Percentiles rank a stretch among this genome's conserved stretches.
Evolutionary conservation across 2,888 invertebrate species (phyloP).

Genomic region (Coleophora flavipennella): DNA sequence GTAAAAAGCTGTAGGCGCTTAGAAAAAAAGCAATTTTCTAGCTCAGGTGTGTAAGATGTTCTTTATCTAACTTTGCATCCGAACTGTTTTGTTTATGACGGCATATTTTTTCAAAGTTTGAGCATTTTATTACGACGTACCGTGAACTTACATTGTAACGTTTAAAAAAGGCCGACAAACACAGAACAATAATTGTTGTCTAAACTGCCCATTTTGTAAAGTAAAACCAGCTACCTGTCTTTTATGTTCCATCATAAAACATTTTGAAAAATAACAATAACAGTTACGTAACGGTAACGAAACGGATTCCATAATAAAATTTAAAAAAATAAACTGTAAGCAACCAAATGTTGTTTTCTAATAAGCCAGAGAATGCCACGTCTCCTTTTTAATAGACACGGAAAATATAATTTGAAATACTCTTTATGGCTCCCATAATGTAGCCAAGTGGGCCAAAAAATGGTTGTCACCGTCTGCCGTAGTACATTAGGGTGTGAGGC

Average conservation of each 20-base stretch:
- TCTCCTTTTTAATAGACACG: constrained; percentile 67
- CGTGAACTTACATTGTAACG: constrained; percentile 46
- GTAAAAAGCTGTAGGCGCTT: constrained; percentile 69
- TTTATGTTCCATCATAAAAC: constrained; percentile 19
- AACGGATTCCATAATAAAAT: constrained; percentile 15
- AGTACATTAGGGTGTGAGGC: constrained; percentile 70
- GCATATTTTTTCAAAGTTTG: constrained; percentile 67
- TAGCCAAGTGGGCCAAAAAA: constrained; percentile 72
- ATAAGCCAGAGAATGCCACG: constrained; percentile 46
- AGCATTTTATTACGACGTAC: constrained; percentile 66
- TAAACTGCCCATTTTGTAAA: constrained; percentile 37
- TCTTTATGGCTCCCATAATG: constrained; percentile 67
- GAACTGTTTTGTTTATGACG: constrained; percentile 67
- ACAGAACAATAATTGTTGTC: constrained; percentile 52
- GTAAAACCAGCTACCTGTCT: constrained; percentile 50
- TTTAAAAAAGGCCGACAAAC: constrained; percentile 43
- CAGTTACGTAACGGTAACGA: constrained; percentile 17
- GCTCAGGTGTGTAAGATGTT: constrained; percentile 73
- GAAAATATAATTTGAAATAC: constrained; percentile 71
- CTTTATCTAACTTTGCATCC: constrained; percentile 74
- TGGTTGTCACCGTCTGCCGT: constrained; percentile 72
- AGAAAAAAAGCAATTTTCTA: constrained; percentile 73
- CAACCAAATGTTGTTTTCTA: constrained; percentile 42
- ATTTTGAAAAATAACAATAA: constrained; percentile 15
- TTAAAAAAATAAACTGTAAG: constrained; percentile 17